phyloP scores from a whole-genome alignment of 2,888 invertebrate species.

The Encarsia formosa region DNA sequence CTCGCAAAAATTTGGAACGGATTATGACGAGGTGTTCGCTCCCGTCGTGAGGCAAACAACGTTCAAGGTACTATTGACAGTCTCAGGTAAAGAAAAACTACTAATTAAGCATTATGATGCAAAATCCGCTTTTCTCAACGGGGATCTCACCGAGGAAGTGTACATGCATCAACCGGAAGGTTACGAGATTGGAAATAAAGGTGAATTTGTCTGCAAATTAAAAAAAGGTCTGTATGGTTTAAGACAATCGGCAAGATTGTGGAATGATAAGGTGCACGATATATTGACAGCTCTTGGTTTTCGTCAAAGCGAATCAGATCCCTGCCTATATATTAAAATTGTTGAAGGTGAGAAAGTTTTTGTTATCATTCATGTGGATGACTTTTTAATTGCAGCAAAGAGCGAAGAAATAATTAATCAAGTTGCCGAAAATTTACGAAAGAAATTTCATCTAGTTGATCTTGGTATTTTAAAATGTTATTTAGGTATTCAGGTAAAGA shows the following conservation, averaged over 20 bases:
- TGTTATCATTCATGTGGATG: slow-evolving; percentile 22
- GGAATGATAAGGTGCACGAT: not conserved
- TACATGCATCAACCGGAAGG: slow-evolving; percentile 31
- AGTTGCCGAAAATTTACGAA: not conserved
- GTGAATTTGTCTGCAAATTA: slow-evolving; percentile 25
- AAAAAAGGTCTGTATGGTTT: slow-evolving; percentile 36
- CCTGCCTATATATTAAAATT: not conserved
- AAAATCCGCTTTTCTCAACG: slow-evolving; percentile 33
- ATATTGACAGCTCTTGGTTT: slow-evolving; percentile 2
- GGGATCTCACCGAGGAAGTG: slow-evolving; percentile 28
- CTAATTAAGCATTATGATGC: slow-evolving; percentile 29
- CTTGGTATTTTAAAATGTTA: slow-evolving; percentile 22
- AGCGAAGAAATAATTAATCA: slow-evolving; percentile 4
- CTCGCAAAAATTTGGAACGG: slow-evolving; percentile 12
- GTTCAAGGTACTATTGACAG: slow-evolving; percentile 26
- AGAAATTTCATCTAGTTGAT: slow-evolving; percentile 13
- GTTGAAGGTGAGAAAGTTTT: not conserved
- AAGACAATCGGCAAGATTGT: slow-evolving; percentile 16
- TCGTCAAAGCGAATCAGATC: slow-evolving; percentile 3
- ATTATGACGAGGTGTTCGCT: slow-evolving; percentile 37
- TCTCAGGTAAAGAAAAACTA: slow-evolving; percentile 25
- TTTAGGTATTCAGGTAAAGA: slow-evolving; percentile 18
- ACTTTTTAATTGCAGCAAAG: slow-evolving; percentile 20
- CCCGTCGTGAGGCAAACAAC: slow-evolving; percentile 34
- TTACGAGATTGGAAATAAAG: slow-evolving; percentile 5